These are phyloP conservation scores for Cordilura impudica DNA, from an alignment of 2,888 invertebrate genomes.

Conservation along the genomic window DNA sequence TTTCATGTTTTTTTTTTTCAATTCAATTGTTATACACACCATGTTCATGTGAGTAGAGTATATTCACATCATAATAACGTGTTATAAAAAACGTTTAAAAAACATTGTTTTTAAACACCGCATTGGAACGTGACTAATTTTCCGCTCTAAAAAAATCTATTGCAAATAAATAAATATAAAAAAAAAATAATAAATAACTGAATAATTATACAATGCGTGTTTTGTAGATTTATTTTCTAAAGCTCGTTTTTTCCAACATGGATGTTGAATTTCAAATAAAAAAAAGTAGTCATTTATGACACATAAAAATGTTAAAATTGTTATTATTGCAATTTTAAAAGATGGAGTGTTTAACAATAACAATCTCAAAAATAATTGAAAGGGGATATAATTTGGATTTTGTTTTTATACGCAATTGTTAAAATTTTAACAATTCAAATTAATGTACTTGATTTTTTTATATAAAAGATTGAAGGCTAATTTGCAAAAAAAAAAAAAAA, in stretches of 20 bases:
- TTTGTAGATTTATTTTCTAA: conserved; percentile 13
- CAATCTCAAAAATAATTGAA: not conserved
- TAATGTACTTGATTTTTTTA: not conserved
- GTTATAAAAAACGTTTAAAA: conserved; percentile 25
- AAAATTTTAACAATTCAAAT: conserved; percentile 4
- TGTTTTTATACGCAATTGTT: not conserved
- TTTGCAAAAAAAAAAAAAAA: conserved; percentile 15
- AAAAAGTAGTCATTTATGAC: not conserved
- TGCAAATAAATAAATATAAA: conserved; percentile 21
- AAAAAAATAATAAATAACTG: conserved; percentile 18
- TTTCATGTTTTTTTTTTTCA: not conserved
- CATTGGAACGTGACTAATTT: conserved; percentile 56
- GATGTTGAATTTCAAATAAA: conserved; percentile 31
- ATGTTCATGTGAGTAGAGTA: conserved; percentile 11
- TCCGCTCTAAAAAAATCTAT: conserved; percentile 52
- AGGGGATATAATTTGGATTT: not conserved
- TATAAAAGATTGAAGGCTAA: conserved; percentile 23
- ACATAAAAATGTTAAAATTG: conserved; percentile 24
- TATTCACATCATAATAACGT: conserved; percentile 3
- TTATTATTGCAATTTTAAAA: conserved; percentile 1
- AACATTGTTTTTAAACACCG: conserved; percentile 37
- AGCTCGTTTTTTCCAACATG: not conserved
- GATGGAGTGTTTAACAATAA: not conserved
- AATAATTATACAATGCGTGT: conserved; percentile 58
- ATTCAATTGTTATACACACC: conserved; percentile 4